Evolutionary conservation across 2,888 invertebrate genomes (phyloP), one percentile per base, ranked within the genome.

Genomic region (Epinotia ramella): DNA sequence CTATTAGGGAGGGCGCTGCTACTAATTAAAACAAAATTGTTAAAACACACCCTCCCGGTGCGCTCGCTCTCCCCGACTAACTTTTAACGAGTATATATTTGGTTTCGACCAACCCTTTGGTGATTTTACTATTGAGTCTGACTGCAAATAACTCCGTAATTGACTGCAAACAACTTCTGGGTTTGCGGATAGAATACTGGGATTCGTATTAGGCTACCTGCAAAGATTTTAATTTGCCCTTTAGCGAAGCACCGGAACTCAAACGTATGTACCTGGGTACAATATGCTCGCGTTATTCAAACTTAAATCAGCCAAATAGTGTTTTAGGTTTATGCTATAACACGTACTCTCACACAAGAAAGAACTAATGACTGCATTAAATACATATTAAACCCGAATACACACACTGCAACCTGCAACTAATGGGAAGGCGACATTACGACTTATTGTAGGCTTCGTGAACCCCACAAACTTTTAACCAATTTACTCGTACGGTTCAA

Each of bases 11-110:
- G 88, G 85, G 86, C 85, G 89, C 89, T 88, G 91, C 84, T 91
- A 89, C 93, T 94, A 93, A 94, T 94, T 94, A 93, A 93, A 94
- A 94, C 90, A 92, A 94, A 94, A 93, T 92, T 92, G 92, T 91
- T 92, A 91, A 94, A 93, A 92, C 91, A 89, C 87, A 87, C 87
- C 85, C 82, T 81, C 76, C 73, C 83, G 83, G 82, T 83, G 85
- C 81, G 86, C 87, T 82, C 84, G 80, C 85, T 82, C 83, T 81
- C 85, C 88, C 88, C 86, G 92, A 86, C 91, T 88, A 94, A 94
- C 93, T 94, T 94, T 94, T 94, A 94, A 94, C 93, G 94, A 94
- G 94, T 91, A 94, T 94, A 91, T 94, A 93, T 94, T 93, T 91
- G 93, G 91, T 91, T 93, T 91, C 90, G 87, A 90, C 90, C 90